Conservation (phyloP, 2,888 invertebrate species). For the Archips crataeganus region DNA sequence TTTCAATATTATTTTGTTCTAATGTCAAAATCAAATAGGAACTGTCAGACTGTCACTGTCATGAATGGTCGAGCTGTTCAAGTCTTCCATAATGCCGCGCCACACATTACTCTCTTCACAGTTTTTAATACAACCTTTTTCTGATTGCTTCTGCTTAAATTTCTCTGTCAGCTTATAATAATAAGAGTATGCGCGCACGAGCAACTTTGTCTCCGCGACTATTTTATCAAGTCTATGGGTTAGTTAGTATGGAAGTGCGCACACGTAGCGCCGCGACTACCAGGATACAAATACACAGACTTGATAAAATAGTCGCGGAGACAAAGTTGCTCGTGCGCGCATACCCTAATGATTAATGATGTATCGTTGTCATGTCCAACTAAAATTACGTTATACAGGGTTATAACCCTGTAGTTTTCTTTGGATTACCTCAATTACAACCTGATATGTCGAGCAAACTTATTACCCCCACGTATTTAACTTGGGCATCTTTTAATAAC, state of each 20-base stretch:
- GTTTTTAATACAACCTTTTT: neutral
- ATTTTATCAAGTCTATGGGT: no score
- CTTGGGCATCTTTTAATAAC: conserved; percentile 81
- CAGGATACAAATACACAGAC: no score
- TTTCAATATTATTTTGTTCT: neutral
- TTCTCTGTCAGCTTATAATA: no score
- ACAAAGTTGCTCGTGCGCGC: no score
- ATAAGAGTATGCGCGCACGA: no score
- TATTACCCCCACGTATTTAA: conserved; percentile 63
- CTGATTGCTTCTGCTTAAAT: neutral
- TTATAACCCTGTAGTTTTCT: no score
- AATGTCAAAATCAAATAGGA: neutral
- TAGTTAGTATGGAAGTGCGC: no score
- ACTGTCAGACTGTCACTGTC: conserved; percentile 16
- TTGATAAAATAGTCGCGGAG: no score
- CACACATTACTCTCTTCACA: neutral
- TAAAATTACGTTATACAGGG: neutral
- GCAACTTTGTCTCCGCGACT: no score
- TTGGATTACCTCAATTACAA: neutral
- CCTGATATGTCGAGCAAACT: neutral
- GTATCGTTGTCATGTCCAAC: neutral
- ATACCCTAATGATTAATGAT: no score
- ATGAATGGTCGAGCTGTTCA: neutral
- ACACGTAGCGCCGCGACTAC: no score
- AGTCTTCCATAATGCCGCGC: conserved; percentile 6